Base-by-base conservation (phyloP, 2,888 invertebrate genomes). In the Caenorhabditis wallacei region DNA sequence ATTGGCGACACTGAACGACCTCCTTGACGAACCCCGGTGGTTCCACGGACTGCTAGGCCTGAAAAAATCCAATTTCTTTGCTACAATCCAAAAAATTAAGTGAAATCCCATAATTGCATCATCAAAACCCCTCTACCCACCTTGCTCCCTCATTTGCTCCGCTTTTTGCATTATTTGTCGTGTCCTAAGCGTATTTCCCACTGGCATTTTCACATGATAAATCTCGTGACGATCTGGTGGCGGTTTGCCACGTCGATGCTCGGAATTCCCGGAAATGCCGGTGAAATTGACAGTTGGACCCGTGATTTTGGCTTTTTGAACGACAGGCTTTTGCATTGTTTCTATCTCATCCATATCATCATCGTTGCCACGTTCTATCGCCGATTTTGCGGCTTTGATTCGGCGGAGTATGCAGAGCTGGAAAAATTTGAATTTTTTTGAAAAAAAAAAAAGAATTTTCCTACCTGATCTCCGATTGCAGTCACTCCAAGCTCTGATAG, bases 151-250 rank as follows among this genome's bases (percentile, higher is more conserved):
- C 78, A 90, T 71, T 35, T 57, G 53, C 26, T 84, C 80, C 8
- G 88, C 87, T 53, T 85, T 84, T 68, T 83, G 70, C 24, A 90
- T 72, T 18, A 90, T 90, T 20, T 85, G 61, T 10, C 82, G 81
- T 3, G 89, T 87, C 51, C 88, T 74, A 5, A 80, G 66, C 5
- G 88, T 89, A n/a, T 75, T 86, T 10, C 90, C 90, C n/a, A 64
- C 78, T 0, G 90, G 90, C 89, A 90, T 89, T 74, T 87, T 88
- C 56, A 90, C 84, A 70, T 89, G 89, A 72, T 90, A 90, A 35
- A 89, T 89, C 72, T 90, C 90, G 53, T 90, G 79, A n/a, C 89
- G 30, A 53, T 87, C 83, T 20, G 84, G 86, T 48, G 87, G 85
- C 26, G 85, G 85, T 22, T 84, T 82, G 10, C 87, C 87, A 57